Evolutionary conservation across 2,113 vertebrate genomes (phyloP), one percentile per base, ranked within the genome.

Genomic region (Sinocyclocheilus grahami): DNA sequence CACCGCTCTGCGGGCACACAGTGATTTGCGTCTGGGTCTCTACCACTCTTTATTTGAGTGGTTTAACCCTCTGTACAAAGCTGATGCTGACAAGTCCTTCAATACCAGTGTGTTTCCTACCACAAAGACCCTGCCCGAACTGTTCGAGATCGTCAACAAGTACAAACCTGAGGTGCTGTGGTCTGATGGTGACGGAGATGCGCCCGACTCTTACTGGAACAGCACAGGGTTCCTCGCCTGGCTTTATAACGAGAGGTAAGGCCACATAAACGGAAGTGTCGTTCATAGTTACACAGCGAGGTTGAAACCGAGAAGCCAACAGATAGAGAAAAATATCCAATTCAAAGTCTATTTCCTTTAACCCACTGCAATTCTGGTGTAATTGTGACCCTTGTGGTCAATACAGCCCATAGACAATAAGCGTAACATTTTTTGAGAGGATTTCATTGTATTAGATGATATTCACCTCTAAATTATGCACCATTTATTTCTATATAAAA

Each of bases 1-100:
- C 75, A 83, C 10, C 0, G 96, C 97, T 76, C 60, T 99, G 30
- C 95, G 95, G 24, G 92, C 87, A 0, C 82, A 92, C 81, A 96
- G 94, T 0, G 89, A 91, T 87, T 90, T 99, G 89, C 97, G 0
- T 69, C 94, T 99, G 37, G 98, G 98, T 12, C 94, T 99, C 0
- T 99, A 99, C 85, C 97, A 99, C 84, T 99, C 98, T 3, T 95
- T 98, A 11, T 99, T 98, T 0, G 98, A 99, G 90, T 99, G 98
- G 98, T 99, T 98, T 86, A 95, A 99, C 83, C 98, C 97, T 0
- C 93, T 97, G 51, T 99, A 95, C 88, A 90, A 93, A 24, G 87
- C 91, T 62, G 98, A 99, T 80, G 82, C 93, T 3, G 88, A 91
- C 78, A 96, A 92, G 16, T 30, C 0, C 6, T 99, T 96, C 91